Conservation (phyloP, 2,888 invertebrate species). For the Diadegma fenestrale region DNA sequence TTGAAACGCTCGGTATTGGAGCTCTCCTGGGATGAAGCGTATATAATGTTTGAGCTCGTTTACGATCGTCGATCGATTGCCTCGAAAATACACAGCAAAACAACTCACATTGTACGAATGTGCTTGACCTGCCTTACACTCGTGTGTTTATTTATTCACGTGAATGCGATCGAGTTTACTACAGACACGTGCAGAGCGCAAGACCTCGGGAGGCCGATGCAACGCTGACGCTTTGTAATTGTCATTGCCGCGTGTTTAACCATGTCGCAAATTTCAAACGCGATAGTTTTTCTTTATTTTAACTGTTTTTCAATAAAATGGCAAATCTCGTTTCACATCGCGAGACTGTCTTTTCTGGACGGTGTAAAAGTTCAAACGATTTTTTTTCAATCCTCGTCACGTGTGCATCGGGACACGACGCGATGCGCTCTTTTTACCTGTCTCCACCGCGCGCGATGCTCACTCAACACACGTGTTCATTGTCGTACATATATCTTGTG, state of each 20-base stretch:
- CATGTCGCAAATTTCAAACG: neutral
- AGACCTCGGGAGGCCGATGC: conserved; percentile 4
- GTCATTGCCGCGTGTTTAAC: neutral
- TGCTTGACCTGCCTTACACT: conserved; percentile 3
- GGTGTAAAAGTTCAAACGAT: conserved; percentile 22
- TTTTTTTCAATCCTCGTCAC: conserved; percentile 40
- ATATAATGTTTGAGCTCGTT: conserved; percentile 5
- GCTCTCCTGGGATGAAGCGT: neutral
- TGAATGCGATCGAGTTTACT: neutral
- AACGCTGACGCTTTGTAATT: neutral
- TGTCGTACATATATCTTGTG: neutral
- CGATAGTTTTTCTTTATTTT: neutral
- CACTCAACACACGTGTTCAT: neutral
- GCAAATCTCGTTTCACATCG: neutral
- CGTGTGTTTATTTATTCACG: conserved; percentile 11
- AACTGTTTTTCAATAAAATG: neutral
- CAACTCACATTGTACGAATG: neutral
- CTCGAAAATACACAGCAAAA: conserved; percentile 21
- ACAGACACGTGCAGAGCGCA: neutral
- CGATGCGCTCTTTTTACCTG: conserved; percentile 37
- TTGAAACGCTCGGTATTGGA: neutral
- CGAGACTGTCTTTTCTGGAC: neutral
- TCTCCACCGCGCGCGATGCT: too few relatives aligned
- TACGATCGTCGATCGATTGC: conserved; percentile 12
- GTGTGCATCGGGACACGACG: conserved; percentile 49